Conservation (phyloP, 2,888 invertebrate species). For the Caradrina clavipalpis region DNA sequence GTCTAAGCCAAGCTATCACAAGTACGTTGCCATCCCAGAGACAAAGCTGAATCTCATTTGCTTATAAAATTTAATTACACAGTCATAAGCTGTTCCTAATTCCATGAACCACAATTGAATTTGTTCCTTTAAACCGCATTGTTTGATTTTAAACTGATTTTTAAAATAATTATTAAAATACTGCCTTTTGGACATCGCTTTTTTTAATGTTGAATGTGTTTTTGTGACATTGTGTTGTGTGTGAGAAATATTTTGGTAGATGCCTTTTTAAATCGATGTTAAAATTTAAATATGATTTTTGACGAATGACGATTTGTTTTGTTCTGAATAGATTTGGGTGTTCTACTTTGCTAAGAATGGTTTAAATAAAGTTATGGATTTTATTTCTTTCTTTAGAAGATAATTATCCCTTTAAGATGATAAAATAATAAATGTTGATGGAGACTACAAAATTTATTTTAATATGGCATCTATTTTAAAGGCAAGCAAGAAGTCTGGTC, state of each 20-base stretch:
- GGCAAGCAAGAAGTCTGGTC: no score
- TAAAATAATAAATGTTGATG: no score
- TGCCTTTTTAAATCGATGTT: not conserved
- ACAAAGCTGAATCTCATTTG: not conserved
- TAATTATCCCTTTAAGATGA: no score
- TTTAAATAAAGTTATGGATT: not conserved
- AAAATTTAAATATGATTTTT: no score
- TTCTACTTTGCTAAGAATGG: not conserved
- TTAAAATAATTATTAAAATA: slow-evolving; percentile 71
- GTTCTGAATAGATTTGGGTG: no score
- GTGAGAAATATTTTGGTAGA: slow-evolving; percentile 8
- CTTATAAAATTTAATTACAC: not conserved
- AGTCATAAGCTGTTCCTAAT: not conserved
- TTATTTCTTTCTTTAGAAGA: no score
- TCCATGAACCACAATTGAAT: not conserved
- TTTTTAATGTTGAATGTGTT: slow-evolving; percentile 48
- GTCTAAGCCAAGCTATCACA: no score
- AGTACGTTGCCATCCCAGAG: not conserved
- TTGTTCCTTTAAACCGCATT: slow-evolving; percentile 5
- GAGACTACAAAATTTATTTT: no score
- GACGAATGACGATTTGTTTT: no score
- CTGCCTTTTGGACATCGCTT: slow-evolving; percentile 83
- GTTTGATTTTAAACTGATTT: not conserved
- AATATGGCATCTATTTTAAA: no score
- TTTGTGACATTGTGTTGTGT: slow-evolving; percentile 44